phyloP scores from a whole-genome alignment of 2,888 invertebrate species.

The Entomobrya multifasciata region DNA sequence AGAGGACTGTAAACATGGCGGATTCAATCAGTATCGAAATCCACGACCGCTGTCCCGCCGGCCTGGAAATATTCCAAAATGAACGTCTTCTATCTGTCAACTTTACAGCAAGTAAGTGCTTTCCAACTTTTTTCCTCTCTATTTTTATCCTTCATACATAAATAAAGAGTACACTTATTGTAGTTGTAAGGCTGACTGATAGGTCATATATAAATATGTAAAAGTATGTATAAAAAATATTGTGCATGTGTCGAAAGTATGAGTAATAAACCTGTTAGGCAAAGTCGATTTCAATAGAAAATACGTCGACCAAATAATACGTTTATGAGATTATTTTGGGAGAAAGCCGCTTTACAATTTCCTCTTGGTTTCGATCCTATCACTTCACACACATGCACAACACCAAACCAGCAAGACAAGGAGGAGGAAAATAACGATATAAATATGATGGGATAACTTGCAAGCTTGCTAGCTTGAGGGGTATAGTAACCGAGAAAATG shows the following conservation, averaged over 20 bases:
- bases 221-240: not conserved
- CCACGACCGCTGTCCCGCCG: conserved; percentile 61
- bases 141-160: not conserved
- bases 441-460: conserved; percentile 25
- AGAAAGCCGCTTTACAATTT: conserved; percentile 44
- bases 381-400: not conserved
- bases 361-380: conserved; percentile 44
- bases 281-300: conserved; percentile 37
- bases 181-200: no score
- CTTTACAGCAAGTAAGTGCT: conserved; percentile 62
- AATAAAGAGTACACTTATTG: no score
- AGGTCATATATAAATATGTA: conserved; percentile 22
- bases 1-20: conserved; percentile 32
- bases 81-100: conserved; percentile 46
- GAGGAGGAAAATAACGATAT: conserved; percentile 25
- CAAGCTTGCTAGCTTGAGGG: conserved; percentile 4
- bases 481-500: not conserved
- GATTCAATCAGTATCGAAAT: conserved; percentile 66
- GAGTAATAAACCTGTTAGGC: conserved; percentile 12
- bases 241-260: no score
- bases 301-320: conserved; percentile 21
- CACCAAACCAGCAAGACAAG: no score
- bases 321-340: conserved; percentile 30
- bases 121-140: not conserved
- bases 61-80: conserved; percentile 64